phyloP scores from a whole-genome alignment of 2,797 vertebrate species.

The Limosa lapponica region DNA sequence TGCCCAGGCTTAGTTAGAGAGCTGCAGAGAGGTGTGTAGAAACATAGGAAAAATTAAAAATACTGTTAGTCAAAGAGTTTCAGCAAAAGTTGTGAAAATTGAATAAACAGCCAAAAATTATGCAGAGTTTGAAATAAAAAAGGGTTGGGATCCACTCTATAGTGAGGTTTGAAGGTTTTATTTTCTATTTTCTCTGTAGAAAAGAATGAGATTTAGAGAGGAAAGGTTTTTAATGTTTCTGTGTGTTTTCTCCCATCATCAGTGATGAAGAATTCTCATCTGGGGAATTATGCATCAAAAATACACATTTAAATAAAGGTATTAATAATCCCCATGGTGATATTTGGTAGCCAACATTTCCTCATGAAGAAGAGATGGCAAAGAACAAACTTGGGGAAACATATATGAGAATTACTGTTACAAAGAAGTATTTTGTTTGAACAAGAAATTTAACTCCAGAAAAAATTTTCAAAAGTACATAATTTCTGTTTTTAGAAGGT shows the following conservation, averaged over 20 bases:
- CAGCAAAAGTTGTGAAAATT: background rate
- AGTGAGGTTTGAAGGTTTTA: background rate
- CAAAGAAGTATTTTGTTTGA: background rate
- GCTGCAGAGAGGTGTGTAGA: background rate
- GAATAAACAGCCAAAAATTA: background rate
- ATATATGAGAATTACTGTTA: background rate
- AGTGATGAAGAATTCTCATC: background rate
- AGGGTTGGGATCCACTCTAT: fast-evolving
- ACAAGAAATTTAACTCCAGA: background rate
- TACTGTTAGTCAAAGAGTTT: background rate
- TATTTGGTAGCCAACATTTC: background rate
- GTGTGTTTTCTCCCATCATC: background rate
- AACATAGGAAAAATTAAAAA: background rate
- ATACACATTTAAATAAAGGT: background rate
- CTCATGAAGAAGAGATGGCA: background rate
- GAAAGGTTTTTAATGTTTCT: background rate
- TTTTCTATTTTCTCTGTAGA: background rate
- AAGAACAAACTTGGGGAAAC: background rate
- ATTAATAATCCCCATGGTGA: background rate
- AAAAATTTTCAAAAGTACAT: background rate
- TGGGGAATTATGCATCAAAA: background rate
- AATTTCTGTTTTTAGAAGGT: background rate
- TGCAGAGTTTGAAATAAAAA: background rate
- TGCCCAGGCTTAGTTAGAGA: background rate
- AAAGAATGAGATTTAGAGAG: background rate